A percentile compares a stretch with the other conserved stretches of the same genome.
These are phyloP conservation scores for Cricetomys ansorgei DNA, from an alignment of 2,113 vertebrate species.

Conservation along the genomic window DNA sequence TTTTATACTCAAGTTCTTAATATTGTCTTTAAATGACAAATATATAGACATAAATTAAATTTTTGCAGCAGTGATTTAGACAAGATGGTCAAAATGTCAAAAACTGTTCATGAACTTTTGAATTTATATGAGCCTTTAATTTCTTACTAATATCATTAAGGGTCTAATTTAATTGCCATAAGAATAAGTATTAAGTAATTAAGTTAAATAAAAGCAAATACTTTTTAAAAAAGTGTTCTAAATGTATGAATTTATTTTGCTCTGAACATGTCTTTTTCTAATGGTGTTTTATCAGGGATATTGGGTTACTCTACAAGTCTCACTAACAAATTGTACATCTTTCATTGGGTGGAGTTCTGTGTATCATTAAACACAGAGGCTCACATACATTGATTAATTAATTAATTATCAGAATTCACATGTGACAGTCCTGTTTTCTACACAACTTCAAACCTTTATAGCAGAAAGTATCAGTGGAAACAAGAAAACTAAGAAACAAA, in stretches of 20 bases:
- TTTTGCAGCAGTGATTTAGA: neutral
- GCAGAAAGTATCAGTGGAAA: neutral
- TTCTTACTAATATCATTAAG: neutral
- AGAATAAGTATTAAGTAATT: neutral
- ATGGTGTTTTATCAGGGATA: neutral
- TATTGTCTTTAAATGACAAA: constrained; percentile 59
- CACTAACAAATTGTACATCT: neutral
- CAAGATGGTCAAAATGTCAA: neutral
- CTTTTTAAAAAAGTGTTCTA: too few relatives aligned
- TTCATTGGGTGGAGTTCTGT: neutral
- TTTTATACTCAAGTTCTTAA: neutral
- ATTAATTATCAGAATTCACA: neutral
- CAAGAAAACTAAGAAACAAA: neutral
- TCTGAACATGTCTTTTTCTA: neutral
- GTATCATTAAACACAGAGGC: neutral
- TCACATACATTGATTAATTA: neutral
- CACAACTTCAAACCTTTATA: neutral
- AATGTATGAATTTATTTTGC: too few relatives aligned
- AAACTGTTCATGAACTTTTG: constrained; percentile 11
- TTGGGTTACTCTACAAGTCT: neutral
- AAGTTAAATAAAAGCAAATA: neutral
- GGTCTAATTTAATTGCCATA: neutral
- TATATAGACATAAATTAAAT: neutral
- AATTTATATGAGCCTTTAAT: neutral
- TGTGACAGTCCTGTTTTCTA: neutral